Base-by-base conservation (phyloP, 2,888 invertebrate genomes). In the Ptilodon capucinus region DNA sequence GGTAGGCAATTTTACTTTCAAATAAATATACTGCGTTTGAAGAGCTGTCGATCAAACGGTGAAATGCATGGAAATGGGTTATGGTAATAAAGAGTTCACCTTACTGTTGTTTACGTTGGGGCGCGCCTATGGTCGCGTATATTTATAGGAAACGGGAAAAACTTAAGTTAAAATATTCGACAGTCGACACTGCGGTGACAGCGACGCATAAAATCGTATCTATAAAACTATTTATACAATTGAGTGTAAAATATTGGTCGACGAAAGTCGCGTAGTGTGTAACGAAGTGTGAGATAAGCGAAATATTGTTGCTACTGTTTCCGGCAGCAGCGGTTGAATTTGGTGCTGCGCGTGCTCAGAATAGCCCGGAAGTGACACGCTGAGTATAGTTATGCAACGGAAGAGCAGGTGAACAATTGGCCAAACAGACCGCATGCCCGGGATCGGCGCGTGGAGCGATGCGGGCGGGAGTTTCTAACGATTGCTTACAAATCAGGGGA, bases 351-450 rank as follows among this genome's bases (percentile, higher is more conserved):
- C 61, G 55, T 57, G 53, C 44, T 32, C 17, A 25, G 48, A 28
- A 57, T 55, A 39, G 17, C 3, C 51, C 51, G 59, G 60, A 62
- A 62, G 53, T 48, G 53, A 50, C 40, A 48, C 49, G 25, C 17
- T 30, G 13, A 40, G 49, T 44, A 40, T 52, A 50, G 49, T 57
- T 46, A 48, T 46, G 43, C 44, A 40, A 46, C 57, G 59, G 59
- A 52, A 49, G 46, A 40, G 17, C 36, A 25, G 40, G n/a, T 38
- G 34, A 28, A 46, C 40, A 43, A 54, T 42, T 50, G 38, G 46
- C 36, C 43, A 51, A 57, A 54, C 45, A 46, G 48, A 48, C 51
- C 43, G 35, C 42, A 45, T 8, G 38, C 9, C 16, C 30, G 44
- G 13, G 17, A n/a, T 6, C 49, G 45, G 40, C 42, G 13, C 13